phyloP scores from a whole-genome alignment of 2,797 vertebrate genomes.

The Cetoscarus ocellatus region DNA sequence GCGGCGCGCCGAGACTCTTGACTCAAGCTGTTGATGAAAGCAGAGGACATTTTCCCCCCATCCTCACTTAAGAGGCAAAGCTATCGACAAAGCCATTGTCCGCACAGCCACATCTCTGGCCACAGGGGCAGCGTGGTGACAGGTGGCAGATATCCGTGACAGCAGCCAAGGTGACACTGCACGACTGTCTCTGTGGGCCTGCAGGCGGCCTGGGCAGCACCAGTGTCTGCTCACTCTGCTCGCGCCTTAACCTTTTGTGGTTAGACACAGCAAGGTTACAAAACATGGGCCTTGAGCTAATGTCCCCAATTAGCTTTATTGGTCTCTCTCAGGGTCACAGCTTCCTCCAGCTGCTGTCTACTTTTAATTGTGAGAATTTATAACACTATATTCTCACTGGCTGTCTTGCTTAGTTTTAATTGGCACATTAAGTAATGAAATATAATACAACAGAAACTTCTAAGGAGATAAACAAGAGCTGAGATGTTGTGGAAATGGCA shows the following conservation, averaged over 20 bases:
- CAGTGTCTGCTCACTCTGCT: slow-evolving; percentile 57
- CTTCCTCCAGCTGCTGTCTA: slow-evolving; percentile 10
- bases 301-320: slow-evolving; percentile 40
- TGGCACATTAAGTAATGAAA: not conserved
- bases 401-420: slow-evolving; percentile 7
- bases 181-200: slow-evolving; percentile 46
- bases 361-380: not conserved
- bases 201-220: slow-evolving; percentile 23
- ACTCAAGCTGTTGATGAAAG: slow-evolving; percentile 76
- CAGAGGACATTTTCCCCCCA: slow-evolving; percentile 66
- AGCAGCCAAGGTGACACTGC: slow-evolving; percentile 78
- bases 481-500: not conserved
- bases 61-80: slow-evolving; percentile 57
- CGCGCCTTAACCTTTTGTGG: slow-evolving; percentile 61
- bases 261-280: slow-evolving; percentile 45
- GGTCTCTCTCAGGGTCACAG: slow-evolving; percentile 6
- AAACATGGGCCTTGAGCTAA: slow-evolving; percentile 41
- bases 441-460: not conserved
- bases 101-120: slow-evolving; percentile 44
- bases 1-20: slow-evolving; percentile 54
- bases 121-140: slow-evolving; percentile 63
- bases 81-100: slow-evolving; percentile 69
- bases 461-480: not conserved
- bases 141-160: slow-evolving; percentile 79
- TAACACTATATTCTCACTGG: not conserved